Evolutionary conservation across 2,888 invertebrate species (phyloP).

Genomic region (Heliconius sara): DNA sequence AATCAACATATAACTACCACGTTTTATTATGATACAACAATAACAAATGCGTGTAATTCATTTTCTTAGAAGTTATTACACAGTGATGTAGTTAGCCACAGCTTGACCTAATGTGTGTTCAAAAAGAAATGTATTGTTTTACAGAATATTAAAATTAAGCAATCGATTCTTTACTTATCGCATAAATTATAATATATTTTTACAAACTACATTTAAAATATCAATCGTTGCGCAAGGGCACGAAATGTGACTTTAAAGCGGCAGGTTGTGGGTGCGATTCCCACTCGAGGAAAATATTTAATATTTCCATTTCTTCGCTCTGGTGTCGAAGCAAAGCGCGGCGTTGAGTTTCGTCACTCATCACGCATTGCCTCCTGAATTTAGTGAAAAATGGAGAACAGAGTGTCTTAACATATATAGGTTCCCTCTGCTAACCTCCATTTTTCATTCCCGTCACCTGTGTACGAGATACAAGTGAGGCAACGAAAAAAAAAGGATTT

Average conservation of each 20-base stretch:
- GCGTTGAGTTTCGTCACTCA: background rate
- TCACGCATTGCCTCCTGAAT: background rate
- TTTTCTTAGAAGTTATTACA: too few relatives aligned
- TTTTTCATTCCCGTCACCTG: too few relatives aligned
- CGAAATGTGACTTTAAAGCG: background rate
- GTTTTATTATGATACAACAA: too few relatives aligned
- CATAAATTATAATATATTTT: background rate
- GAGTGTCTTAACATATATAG: too few relatives aligned
- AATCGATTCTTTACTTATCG: background rate
- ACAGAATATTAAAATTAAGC: slow-evolving; percentile 4
- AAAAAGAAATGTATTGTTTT: background rate
- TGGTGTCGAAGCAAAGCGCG: background rate
- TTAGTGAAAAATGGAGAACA: too few relatives aligned
- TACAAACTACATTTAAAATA: background rate
- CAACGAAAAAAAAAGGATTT: background rate
- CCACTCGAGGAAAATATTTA: background rate
- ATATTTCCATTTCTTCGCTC: background rate
- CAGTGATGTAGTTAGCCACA: too few relatives aligned
- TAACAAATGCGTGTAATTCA: too few relatives aligned
- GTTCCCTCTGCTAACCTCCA: too few relatives aligned
- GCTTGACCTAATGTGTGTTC: too few relatives aligned
- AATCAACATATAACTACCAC: too few relatives aligned
- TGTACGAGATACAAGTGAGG: too few relatives aligned
- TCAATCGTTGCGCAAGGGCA: background rate
- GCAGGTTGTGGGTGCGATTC: background rate